These are phyloP conservation scores for Threskiornis aethiopicus DNA, from an alignment of 2,797 vertebrate species.

Conservation along the genomic window DNA sequence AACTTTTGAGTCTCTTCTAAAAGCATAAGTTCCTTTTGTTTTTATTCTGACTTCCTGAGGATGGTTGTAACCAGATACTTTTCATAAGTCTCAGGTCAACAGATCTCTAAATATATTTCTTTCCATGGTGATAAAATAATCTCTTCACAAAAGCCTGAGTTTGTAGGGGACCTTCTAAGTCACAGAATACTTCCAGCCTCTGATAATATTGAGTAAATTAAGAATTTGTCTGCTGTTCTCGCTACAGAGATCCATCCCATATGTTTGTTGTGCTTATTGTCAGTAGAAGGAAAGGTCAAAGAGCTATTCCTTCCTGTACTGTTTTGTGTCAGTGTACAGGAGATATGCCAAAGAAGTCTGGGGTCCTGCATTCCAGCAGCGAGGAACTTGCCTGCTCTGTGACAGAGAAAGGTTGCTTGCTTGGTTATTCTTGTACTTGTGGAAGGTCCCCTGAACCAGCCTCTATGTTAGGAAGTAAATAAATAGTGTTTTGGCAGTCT, in stretches of 20 bases:
- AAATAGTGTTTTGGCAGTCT: not conserved
- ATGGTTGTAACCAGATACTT: not conserved
- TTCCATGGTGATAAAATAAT: conserved; percentile 12
- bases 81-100: not conserved
- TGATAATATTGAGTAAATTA: conserved; percentile 29
- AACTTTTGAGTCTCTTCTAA: not conserved
- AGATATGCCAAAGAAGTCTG: conserved; percentile 18
- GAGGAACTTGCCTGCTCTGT: not conserved
- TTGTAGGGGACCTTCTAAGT: not conserved
- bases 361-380: not conserved
- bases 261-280: conserved; percentile 51
- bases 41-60: not conserved
- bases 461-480: not conserved
- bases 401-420: not conserved
- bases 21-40: not conserved
- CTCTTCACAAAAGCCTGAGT: not conserved
- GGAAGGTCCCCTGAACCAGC: not conserved
- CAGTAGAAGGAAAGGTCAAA: conserved; percentile 27
- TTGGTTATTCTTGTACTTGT: not conserved
- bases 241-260: conserved; percentile 7
- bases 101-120: not conserved
- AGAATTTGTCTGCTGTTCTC: not conserved
- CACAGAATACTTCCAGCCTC: not conserved
- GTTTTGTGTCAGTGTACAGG: conserved; percentile 33
- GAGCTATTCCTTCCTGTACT: conserved; percentile 37